These are phyloP conservation scores for Microctenopoma stevenorrisi DNA, from an alignment of 2,797 vertebrate genomes.

Conservation along the genomic window DNA sequence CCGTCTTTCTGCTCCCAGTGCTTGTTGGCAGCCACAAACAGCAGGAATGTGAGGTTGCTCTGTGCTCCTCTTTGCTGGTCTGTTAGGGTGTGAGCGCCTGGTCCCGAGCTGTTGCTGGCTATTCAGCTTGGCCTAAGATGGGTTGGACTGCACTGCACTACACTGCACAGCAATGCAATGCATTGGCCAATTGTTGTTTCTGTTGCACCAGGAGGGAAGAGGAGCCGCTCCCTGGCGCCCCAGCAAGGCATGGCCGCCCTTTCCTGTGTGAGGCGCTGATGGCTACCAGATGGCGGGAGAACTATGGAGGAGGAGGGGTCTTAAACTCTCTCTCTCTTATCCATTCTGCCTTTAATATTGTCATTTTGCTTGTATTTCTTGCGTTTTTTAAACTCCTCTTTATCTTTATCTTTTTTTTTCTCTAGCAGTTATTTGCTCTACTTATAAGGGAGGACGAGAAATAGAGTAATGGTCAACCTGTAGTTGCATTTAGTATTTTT, in stretches of 20 bases:
- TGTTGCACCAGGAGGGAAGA: constrained; percentile 71
- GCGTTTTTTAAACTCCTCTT: background rate
- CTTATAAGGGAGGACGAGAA: constrained; percentile 8
- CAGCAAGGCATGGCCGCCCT: constrained; percentile 78
- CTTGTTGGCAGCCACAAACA: constrained; percentile 75
- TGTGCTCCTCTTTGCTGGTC: constrained; percentile 71
- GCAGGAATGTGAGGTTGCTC: constrained; percentile 77
- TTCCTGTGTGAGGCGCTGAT: constrained; percentile 86
- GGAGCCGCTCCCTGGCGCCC: constrained; percentile 81
- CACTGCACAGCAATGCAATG: constrained; percentile 41
- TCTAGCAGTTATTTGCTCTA: background rate
- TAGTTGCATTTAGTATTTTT: constrained; percentile 20
- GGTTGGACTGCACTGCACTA: constrained; percentile 43
- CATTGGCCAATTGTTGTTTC: constrained; percentile 76
- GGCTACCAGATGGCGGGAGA: constrained; percentile 84
- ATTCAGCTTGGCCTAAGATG: constrained; percentile 50
- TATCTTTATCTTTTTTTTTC: background rate
- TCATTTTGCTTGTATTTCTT: constrained; percentile 8
- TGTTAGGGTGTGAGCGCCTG: constrained; percentile 64
- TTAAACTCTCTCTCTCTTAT: constrained; percentile 23
- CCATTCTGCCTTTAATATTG: constrained; percentile 28
- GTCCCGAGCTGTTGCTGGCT: constrained; percentile 49
- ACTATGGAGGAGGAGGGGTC: constrained; percentile 63
- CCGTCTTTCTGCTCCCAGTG: constrained; percentile 72
- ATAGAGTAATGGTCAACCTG: constrained; percentile 5